These are phyloP conservation scores for Oligia fasciuncula DNA, from an alignment of 2,888 invertebrate genomes.

Conservation along the genomic window DNA sequence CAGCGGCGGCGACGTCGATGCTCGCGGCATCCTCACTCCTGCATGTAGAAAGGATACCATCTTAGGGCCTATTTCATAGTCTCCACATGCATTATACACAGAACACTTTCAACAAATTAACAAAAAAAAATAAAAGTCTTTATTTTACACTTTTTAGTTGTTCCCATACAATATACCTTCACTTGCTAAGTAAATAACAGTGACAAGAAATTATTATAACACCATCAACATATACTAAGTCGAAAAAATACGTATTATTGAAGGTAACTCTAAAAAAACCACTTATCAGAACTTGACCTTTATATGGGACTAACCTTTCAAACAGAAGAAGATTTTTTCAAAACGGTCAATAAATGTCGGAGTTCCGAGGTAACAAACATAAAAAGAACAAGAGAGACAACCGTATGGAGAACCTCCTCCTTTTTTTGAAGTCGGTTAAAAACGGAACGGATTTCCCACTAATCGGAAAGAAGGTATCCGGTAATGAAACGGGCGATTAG, in stretches of 20 bases:
- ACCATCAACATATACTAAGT: too few relatives aligned
- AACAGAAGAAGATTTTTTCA: neutral
- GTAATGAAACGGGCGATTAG: neutral
- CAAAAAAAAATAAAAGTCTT: neutral
- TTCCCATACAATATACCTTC: too few relatives aligned
- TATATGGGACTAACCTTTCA: too few relatives aligned
- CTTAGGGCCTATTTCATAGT: neutral
- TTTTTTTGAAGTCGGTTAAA: neutral
- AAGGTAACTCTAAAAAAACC: too few relatives aligned
- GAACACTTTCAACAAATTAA: neutral
- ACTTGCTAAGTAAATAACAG: too few relatives aligned
- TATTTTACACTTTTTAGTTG: too few relatives aligned
- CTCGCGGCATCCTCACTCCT: conserved; percentile 76
- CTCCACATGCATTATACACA: neutral
- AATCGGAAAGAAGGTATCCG: too few relatives aligned
- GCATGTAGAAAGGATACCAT: neutral
- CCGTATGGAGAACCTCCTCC: neutral
- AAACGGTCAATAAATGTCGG: too few relatives aligned
- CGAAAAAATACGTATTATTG: too few relatives aligned
- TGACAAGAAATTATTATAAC: too few relatives aligned
- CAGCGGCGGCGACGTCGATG: conserved; percentile 74
- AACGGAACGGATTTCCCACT: neutral
- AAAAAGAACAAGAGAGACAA: neutral
- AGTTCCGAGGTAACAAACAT: too few relatives aligned
- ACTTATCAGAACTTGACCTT: too few relatives aligned